A percentile compares a stretch with the other conserved stretches of the same genome.
Conservation (phyloP, 2,113 vertebrate species). For the Callorhinus ursinus region DNA sequence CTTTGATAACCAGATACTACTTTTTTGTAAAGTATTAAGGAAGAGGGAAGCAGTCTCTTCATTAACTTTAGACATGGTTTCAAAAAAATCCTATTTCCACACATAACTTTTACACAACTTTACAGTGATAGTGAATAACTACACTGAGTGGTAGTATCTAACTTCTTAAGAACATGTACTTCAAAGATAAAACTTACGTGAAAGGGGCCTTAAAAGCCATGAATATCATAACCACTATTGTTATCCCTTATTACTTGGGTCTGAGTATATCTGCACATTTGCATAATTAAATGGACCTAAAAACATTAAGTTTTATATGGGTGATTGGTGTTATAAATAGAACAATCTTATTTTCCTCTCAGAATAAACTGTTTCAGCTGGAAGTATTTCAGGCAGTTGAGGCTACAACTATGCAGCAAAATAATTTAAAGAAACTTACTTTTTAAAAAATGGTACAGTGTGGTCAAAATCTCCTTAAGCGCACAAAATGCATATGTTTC, state of each 20-base stretch:
- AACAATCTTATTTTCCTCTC: conserved; percentile 9
- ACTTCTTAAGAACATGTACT: conserved; percentile 34
- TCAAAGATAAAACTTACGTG: neutral
- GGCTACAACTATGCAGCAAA: neutral
- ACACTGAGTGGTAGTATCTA: neutral
- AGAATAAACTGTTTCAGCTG: neutral
- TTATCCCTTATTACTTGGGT: neutral
- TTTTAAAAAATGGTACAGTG: neutral
- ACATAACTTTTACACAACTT: neutral
- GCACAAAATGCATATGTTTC: neutral
- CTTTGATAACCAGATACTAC: conserved; percentile 15
- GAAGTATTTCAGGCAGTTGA: neutral
- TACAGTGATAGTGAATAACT: neutral
- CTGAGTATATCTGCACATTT: neutral
- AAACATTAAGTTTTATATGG: neutral
- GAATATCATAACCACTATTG: neutral
- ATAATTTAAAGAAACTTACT: conserved; percentile 12
- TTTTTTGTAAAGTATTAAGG: neutral
- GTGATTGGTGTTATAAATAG: neutral
- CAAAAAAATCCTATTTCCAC: conserved; percentile 20
- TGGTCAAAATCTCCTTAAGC: neutral
- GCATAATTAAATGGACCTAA: neutral
- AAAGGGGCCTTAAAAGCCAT: neutral
- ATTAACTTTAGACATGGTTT: neutral
- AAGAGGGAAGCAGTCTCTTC: neutral